Conservation (phyloP, 2,797 vertebrate species). For the Hirundo rustica region DNA sequence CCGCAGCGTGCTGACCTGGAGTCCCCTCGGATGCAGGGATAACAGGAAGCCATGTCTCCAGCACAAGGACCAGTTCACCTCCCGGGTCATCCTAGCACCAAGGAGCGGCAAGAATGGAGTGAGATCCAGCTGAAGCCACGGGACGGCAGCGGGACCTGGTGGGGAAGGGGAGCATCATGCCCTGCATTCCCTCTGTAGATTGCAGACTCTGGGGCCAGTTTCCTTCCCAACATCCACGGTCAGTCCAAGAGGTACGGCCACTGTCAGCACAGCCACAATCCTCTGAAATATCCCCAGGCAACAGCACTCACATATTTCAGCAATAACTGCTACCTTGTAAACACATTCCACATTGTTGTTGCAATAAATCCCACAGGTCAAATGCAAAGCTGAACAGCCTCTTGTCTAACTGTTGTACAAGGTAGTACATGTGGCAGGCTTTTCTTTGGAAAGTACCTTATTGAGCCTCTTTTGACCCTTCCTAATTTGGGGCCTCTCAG, state of each 20-base stretch:
- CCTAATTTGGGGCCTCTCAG: background rate
- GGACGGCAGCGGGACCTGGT: accelerated
- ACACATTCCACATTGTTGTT: slow-evolving; percentile 66
- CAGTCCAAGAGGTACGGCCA: background rate
- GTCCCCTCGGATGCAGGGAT: slow-evolving; percentile 61
- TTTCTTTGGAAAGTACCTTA: background rate
- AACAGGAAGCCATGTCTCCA: slow-evolving; percentile 69
- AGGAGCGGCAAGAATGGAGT: background rate
- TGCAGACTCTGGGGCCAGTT: background rate
- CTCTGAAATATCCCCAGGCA: slow-evolving; percentile 38
- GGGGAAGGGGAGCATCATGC: background rate
- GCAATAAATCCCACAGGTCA: slow-evolving; percentile 17
- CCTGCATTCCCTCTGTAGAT: background rate
- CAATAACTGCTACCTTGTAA: slow-evolving; percentile 55
- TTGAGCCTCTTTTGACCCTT: background rate
- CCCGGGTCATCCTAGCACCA: slow-evolving; percentile 34
- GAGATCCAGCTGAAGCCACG: background rate
- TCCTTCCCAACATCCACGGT: background rate
- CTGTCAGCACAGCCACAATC: background rate
- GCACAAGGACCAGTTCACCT: background rate
- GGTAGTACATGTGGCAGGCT: background rate
- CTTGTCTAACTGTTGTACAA: background rate
- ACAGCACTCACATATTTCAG: slow-evolving; percentile 43
- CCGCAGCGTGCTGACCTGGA: slow-evolving; percentile 54
- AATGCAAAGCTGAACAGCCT: slow-evolving; percentile 28